A percentile compares a stretch with the other conserved stretches of the same genome.
These are phyloP conservation scores for Ceratitis capitata DNA, from an alignment of 1,140 invertebrate species.

Conservation along the genomic window DNA sequence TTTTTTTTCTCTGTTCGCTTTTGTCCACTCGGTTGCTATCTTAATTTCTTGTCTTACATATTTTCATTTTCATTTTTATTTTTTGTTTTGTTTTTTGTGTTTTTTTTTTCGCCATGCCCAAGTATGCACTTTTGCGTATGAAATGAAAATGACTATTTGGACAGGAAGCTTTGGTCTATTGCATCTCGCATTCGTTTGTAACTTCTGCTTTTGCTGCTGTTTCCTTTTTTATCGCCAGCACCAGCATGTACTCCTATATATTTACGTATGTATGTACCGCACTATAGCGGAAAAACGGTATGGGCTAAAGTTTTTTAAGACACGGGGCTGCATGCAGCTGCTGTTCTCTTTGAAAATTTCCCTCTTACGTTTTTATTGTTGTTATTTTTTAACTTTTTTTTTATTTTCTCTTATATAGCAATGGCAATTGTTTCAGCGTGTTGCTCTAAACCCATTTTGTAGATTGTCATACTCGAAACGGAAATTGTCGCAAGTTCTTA, in stretches of 20 bases:
- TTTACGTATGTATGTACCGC: too few relatives aligned
- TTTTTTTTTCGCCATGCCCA: not conserved
- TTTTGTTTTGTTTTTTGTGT: not conserved
- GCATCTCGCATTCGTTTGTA: not conserved
- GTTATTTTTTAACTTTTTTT: not conserved
- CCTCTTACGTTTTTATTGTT: not conserved
- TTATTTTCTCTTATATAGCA: not conserved
- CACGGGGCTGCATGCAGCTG: not conserved
- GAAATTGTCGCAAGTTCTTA: slow-evolving; percentile 50
- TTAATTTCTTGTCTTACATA: not conserved
- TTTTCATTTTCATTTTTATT: not conserved
- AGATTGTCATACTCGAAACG: slow-evolving; percentile 42
- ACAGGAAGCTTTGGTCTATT: slow-evolving; percentile 23
- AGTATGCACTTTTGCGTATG: slow-evolving; percentile 15
- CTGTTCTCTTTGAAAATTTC: not conserved
- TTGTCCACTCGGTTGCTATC: not conserved
- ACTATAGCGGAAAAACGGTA: not conserved
- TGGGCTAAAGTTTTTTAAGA: not conserved
- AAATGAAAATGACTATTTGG: slow-evolving; percentile 27
- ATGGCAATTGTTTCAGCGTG: slow-evolving; percentile 5
- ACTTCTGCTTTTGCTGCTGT: not conserved
- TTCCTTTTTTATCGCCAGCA: not conserved
- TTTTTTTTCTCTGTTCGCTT: not conserved
- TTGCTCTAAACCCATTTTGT: slow-evolving; percentile 3
- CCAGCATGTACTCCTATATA: too few relatives aligned